Base-by-base conservation (phyloP, 2,888 invertebrate species). In the Toxonevra muliebris region DNA sequence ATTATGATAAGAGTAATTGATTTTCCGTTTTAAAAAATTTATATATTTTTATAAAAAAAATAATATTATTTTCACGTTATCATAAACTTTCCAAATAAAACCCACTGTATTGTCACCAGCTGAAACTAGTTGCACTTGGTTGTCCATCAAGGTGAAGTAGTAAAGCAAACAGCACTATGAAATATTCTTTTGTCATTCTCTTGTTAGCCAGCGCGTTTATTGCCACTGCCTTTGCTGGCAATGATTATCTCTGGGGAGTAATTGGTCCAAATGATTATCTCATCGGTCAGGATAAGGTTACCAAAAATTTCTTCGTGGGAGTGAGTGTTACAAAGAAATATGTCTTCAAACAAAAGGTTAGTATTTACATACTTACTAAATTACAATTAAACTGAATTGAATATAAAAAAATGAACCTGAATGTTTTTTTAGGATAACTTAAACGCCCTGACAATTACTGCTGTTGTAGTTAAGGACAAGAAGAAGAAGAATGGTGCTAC, bases 401-500 rank as follows among this genome's bases (percentile, higher is more conserved):
- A 4, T n/a, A 59, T 30, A 15, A 43, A 55, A 20, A 11, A 11
- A 8, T 11, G 3, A 8, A 17, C n/a, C 42, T 1, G 7, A 0
- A 59, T 9, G 17, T 17, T 63, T 52, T 20, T 15, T 53, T 45
- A 66, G 65, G 43, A 61, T 40, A 53, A 54, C 10, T 10, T 68
- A 10, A 64, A 71, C 43, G 68, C 71, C 17, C 43, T 64, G 12
- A 70, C 68, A 8, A 71, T 65, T 9, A 74, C 75, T 1, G 74
- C 71, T 2, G 71, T 76, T 64, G 67, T 58, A 42, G 71, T 76
- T 1, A 71, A 45, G 2, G 74, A 77, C 60, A 63, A 65, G 65
- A 72, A 63, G 62, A 73, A 69, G 55, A 75, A 65, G 10, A 77
- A 77, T 57, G 84, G 86, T 41, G 87, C 87, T 1, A 79, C 79